Evolutionary conservation across 2,113 vertebrate genomes (phyloP).

Genomic region (Terrapene triunguis): DNA sequence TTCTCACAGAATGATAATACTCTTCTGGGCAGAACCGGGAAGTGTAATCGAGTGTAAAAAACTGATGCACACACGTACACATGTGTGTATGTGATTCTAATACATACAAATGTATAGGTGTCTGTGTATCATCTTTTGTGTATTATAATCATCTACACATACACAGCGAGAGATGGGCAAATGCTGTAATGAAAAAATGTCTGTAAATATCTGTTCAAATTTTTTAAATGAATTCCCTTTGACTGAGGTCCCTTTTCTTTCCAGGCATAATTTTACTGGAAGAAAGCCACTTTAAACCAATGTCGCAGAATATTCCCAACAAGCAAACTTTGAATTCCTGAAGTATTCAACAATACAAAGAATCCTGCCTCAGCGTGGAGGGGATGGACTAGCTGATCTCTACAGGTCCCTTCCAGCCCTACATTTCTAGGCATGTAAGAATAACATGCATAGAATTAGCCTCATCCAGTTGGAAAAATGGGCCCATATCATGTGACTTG

Average conservation of each 20-base stretch:
- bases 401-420: background rate
- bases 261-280: background rate
- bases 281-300: background rate
- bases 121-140: background rate
- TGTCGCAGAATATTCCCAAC: background rate
- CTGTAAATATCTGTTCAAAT: background rate
- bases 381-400: background rate
- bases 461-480: background rate
- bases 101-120: background rate
- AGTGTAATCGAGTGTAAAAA: background rate
- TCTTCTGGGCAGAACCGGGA: background rate
- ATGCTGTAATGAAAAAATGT: background rate
- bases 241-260: background rate
- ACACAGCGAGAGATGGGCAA: background rate
- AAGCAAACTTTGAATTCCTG: background rate
- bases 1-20: rapidly evolving
- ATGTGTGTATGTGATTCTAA: rapidly evolving
- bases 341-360: background rate
- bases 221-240: background rate
- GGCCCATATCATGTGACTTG: background rate
- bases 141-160: background rate
- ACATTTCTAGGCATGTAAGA: background rate
- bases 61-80: background rate
- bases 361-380: background rate
- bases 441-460: background rate